phyloP scores from a whole-genome alignment of 2,888 invertebrate genomes.

The Ephialtes manifestator region DNA sequence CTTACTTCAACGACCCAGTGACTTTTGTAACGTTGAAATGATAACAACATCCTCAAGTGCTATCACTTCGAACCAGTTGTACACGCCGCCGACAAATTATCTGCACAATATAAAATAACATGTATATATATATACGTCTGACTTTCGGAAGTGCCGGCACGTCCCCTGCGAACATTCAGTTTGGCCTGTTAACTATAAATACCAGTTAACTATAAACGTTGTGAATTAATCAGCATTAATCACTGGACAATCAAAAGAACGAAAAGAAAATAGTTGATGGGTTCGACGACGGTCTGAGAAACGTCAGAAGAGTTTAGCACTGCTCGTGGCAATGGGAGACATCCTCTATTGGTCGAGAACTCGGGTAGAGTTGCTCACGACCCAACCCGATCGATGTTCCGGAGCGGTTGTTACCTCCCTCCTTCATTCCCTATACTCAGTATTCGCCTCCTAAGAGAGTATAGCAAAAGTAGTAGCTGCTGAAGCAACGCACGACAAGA shows the following conservation, averaged over 20 bases:
- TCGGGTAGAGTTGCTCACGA: slow-evolving; percentile 52
- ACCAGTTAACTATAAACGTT: slow-evolving; percentile 53
- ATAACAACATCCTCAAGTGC: too few species aligned
- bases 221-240: slow-evolving; percentile 66
- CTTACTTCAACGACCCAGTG: too few species aligned
- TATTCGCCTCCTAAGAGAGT: neutral
- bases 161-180: neutral
- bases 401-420: slow-evolving; percentile 13
- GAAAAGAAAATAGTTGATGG: slow-evolving; percentile 48
- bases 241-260: slow-evolving; percentile 36
- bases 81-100: too few species aligned
- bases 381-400: slow-evolving; percentile 65
- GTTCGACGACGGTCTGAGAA: slow-evolving; percentile 13
- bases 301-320: neutral
- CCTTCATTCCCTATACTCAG: neutral
- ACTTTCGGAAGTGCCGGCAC: neutral
- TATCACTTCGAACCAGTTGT: too few species aligned
- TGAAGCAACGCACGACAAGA: slow-evolving; percentile 39
- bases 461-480: neutral
- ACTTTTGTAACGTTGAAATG: too few species aligned
- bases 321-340: neutral
- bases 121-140: neutral
- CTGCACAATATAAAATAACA: too few species aligned
- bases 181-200: slow-evolving; percentile 65
- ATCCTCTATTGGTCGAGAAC: slow-evolving; percentile 33